Conservation (phyloP, 2,113 vertebrate genomes). For the Xenus cinereus region DNA sequence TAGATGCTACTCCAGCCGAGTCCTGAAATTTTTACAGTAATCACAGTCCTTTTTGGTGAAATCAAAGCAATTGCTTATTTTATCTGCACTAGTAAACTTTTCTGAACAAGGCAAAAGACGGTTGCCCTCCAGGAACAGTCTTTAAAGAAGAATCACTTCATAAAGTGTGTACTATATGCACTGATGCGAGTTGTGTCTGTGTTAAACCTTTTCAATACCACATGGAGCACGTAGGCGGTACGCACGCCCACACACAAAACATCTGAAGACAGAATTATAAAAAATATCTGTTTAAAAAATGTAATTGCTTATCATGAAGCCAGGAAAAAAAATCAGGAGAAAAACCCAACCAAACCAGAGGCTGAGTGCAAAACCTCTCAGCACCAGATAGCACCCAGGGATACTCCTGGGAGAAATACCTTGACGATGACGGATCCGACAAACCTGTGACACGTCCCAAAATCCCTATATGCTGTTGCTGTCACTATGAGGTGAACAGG, state of each 20-base stretch:
- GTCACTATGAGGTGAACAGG: background rate
- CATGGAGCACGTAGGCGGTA: rapidly evolving
- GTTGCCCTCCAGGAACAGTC: background rate
- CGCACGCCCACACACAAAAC: background rate
- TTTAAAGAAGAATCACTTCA: background rate
- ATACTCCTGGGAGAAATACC: background rate
- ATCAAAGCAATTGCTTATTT: background rate
- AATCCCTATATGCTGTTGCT: background rate
- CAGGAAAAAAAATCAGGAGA: too few relatives aligned
- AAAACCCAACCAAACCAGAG: background rate
- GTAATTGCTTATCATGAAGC: background rate
- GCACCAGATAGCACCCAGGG: background rate
- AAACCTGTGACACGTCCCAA: background rate
- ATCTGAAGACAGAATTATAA: background rate
- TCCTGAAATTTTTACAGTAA: background rate
- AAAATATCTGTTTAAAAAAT: background rate
- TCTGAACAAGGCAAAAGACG: background rate
- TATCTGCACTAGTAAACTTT: too few relatives aligned
- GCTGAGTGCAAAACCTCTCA: background rate
- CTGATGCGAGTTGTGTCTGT: background rate
- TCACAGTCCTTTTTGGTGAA: background rate
- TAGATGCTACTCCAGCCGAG: background rate
- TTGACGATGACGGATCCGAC: background rate
- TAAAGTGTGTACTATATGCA: background rate
- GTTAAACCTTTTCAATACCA: background rate